Conservation (phyloP, 1,140 invertebrate species). For the Gonatopus flavifemur region DNA sequence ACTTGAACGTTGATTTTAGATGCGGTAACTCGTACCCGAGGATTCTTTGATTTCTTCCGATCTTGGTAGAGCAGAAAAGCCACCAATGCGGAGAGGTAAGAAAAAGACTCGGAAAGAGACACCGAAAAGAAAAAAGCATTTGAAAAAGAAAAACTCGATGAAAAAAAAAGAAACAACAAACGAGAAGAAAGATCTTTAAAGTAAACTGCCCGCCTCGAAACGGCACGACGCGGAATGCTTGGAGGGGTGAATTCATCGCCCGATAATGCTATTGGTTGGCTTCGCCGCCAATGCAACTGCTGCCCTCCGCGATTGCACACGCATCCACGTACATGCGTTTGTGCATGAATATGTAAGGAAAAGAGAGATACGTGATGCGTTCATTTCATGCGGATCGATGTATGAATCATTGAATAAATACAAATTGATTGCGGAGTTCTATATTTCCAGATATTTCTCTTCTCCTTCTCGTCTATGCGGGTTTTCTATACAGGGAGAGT, state of each 20-base stretch:
- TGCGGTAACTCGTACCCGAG: too few relatives aligned
- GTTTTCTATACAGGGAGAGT: too few relatives aligned
- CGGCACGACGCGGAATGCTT: constrained; percentile 23
- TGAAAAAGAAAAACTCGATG: constrained; percentile 1
- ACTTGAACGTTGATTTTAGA: too few relatives aligned
- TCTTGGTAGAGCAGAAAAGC: too few relatives aligned
- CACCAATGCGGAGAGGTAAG: too few relatives aligned
- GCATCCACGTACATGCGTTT: constrained; percentile 13
- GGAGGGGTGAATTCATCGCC: constrained; percentile 45
- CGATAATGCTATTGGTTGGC: constrained; percentile 48
- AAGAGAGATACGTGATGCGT: not conserved
- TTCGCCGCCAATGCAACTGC: constrained; percentile 43
- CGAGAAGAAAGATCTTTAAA: constrained; percentile 39
- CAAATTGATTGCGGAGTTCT: not conserved
- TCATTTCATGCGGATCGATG: not conserved
- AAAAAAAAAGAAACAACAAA: not conserved
- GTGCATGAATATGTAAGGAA: not conserved
- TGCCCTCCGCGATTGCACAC: constrained; percentile 25
- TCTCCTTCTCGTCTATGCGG: not conserved
- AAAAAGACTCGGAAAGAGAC: too few relatives aligned
- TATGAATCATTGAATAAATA: too few relatives aligned
- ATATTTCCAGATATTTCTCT: not conserved
- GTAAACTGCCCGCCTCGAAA: constrained; percentile 44
- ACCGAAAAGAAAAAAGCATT: constrained; percentile 6
- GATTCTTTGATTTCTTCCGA: too few relatives aligned